These are phyloP conservation scores for Emydoidea blandingii DNA, from an alignment of 2,797 vertebrate genomes.

Conservation along the genomic window DNA sequence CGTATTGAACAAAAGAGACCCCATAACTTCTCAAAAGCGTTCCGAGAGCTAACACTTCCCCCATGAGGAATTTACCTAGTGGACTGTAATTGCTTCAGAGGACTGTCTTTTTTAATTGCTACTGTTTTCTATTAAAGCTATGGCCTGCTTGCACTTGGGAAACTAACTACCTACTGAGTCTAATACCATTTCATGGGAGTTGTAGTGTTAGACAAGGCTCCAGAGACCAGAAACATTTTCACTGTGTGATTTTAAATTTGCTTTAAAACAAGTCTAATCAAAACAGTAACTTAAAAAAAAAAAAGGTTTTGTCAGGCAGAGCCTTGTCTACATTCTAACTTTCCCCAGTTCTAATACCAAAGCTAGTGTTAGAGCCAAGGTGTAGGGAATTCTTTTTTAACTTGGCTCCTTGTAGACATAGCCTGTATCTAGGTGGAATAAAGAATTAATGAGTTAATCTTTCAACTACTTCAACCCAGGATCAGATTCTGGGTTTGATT, in stretches of 20 bases:
- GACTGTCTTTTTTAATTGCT: fast-evolving
- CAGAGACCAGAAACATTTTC: neutral
- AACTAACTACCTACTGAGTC: neutral
- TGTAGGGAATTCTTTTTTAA: neutral
- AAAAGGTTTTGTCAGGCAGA: neutral
- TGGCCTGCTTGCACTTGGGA: neutral
- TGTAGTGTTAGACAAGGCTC: neutral
- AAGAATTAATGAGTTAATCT: neutral
- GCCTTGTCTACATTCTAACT: neutral
- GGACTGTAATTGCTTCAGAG: neutral
- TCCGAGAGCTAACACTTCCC: neutral
- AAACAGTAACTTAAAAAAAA: neutral
- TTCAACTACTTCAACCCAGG: neutral
- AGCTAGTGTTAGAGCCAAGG: neutral
- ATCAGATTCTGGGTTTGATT: neutral
- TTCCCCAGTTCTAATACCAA: neutral
- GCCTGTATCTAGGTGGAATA: neutral
- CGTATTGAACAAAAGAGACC: neutral
- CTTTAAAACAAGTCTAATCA: neutral
- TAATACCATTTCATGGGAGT: neutral
- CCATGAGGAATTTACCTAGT: neutral
- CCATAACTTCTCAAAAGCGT: neutral
- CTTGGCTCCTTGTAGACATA: neutral
- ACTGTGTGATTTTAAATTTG: neutral
- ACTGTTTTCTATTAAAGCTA: neutral